Base-by-base conservation (phyloP, 1,140 invertebrate species). In the Pomacea maculata region DNA sequence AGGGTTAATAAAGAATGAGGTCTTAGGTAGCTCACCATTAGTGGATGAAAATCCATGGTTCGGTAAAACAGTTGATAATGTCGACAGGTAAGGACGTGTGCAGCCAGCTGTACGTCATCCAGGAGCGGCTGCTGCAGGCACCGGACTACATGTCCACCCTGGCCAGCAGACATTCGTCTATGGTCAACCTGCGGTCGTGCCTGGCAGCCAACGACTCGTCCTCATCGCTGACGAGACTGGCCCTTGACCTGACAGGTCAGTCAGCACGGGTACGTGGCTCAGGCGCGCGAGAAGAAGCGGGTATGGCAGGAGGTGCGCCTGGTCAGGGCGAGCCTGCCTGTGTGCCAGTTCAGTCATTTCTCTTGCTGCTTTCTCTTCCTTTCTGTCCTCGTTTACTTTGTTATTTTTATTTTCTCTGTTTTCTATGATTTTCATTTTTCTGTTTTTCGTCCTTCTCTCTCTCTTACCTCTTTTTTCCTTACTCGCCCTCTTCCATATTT, bases 1-100 rank as follows among this genome's bases (percentile, higher is more conserved):
- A 25, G 25, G 25, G 25, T 25, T 25, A 25, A 25, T 25, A 25
- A 25, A 25, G 25, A 25, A 25, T 25, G 64, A 17, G 17, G n/a
- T 65, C 64, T 4, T 17, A 19, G n/a, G 64, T 17, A 17, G 64
- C 64, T n/a, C n/a, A 74, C 19, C 15, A 54, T 17, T 54, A 9
- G 29, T 76, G 61, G 63, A 63, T 25, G 25, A 25, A 9, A 9
- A 2, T 78, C 11, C 73, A 75, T 45, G 34, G 34, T 45, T 45
- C 6, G 34, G 34, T 45, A 45, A 45, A 45, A 45, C 34, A 45
- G 34, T 45, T 45, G 34, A 45, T 45, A 6, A 45, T 9, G 57
- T 61, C 87, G 11, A 17, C 57, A 61, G 75, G 75, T 10, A 96
- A 96, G 91, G 95, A 97, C 88, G 95, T 97, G 86, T 96, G 95